Base-by-base conservation (phyloP, 2,113 vertebrate genomes). In the Steatornis caripensis region DNA sequence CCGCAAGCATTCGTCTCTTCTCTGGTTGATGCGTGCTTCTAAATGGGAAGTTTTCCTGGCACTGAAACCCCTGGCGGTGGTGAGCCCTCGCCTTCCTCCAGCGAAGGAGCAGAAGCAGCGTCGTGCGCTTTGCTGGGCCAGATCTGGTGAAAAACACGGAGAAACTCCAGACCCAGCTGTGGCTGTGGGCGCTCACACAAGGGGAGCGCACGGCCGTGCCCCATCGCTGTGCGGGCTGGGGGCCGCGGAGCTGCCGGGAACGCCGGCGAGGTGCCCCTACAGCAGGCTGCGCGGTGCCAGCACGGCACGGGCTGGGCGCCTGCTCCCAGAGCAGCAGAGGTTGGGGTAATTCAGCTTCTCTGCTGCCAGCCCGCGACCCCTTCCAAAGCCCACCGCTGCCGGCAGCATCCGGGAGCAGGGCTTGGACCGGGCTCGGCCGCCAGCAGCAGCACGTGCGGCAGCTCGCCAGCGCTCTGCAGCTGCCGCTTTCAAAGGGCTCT, bases 141-240 rank as follows among this genome's bases (percentile, higher is more conserved):
- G 21, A 19, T 2, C 13, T 12, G 30, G 3, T 18, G n/a, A 5
- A 26, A 16, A 60, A 5, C 30, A 2, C 0, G 21, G 36, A 57
- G 72, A 5, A 26, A 3, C 46, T 7, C 18, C 54, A 41, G 62
- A 7, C 11, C 41, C 80, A 41, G 1, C 32, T 10, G 53, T 15
- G 36, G 46, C 78, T 4, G 10, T 3, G 51, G 37, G 37, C 3
- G 2, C 23, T 1, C 4, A 32, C 22, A 9, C 10, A 3, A 7
- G n/a, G n/a, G n/a, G n/a, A n/a, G 46, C 29, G 10, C 23, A 27
- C 11, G 29, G 20, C 41, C 41, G 7, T 22, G 21, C 34, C 37
- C 37, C 37, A 17, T 29, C 0, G 0, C 61, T 22, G 12, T 6
- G 32, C 4, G 10, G 46, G 43, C 30, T 8, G 29, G 43, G n/a